Evolutionary conservation across 2,797 vertebrate genomes (phyloP).

Genomic region (Artibeus jamaicensis): DNA sequence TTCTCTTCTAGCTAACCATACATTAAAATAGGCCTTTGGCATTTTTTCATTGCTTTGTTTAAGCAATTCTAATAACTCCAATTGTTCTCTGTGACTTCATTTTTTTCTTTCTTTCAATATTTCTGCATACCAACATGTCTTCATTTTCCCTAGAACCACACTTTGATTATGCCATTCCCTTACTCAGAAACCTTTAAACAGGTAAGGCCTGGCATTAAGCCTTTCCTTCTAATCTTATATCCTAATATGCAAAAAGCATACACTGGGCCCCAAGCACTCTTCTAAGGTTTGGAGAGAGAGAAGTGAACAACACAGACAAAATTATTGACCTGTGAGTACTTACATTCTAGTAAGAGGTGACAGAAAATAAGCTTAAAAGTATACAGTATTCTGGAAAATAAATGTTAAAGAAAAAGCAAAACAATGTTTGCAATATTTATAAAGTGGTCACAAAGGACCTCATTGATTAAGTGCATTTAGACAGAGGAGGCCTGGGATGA

Average conservation of each 20-base stretch:
- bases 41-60: not conserved
- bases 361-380: not conserved
- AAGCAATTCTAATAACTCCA: not conserved
- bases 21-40: not conserved
- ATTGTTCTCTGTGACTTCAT: not conserved
- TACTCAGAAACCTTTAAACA: not conserved
- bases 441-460: not conserved
- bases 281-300: not conserved
- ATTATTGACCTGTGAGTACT: not conserved
- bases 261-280: not conserved
- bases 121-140: not conserved
- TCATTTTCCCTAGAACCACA: not conserved
- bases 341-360: not conserved
- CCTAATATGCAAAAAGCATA: not conserved
- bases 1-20: not conserved
- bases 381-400: not conserved
- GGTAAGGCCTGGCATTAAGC: not conserved
- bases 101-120: not conserved
- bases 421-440: not conserved
- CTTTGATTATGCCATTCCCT: not conserved
- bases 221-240: not conserved
- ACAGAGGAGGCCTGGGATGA: not conserved
- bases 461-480: not conserved
- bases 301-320: not conserved
- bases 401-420: not conserved